phyloP scores from a whole-genome alignment of 37 sponge, comb jelly and placozoan genomes.

The Cladorhizidae sp. region DNA sequence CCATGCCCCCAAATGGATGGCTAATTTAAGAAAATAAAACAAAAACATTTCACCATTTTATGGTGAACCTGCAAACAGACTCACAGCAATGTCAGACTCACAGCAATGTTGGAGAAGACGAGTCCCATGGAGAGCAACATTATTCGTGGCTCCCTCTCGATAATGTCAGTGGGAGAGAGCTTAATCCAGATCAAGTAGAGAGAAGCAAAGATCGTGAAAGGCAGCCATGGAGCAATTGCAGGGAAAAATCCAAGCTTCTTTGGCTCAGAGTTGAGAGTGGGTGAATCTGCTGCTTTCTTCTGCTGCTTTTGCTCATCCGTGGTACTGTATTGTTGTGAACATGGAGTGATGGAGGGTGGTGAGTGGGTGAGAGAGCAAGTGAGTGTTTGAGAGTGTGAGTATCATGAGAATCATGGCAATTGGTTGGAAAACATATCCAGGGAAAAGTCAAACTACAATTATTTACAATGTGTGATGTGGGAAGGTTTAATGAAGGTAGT shows the following conservation, averaged over 20 bases:
- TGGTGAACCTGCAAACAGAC: not conserved
- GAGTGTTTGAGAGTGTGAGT: too few relatives aligned
- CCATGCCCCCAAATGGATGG: too few relatives aligned
- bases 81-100: slow-evolving; percentile 47
- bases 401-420: too few relatives aligned
- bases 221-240: slow-evolving; percentile 48
- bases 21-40: too few relatives aligned
- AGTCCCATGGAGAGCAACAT: slow-evolving; percentile 71
- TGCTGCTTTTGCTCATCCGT: slow-evolving; percentile 13
- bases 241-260: slow-evolving; percentile 3
- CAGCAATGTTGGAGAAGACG: slow-evolving; percentile 83
- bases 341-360: too few relatives aligned
- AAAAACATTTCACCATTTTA: too few relatives aligned
- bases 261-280: not conserved
- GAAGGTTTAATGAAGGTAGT: too few relatives aligned
- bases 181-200: slow-evolving; percentile 53
- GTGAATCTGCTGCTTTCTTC: not conserved
- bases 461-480: too few relatives aligned
- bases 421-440: too few relatives aligned
- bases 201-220: slow-evolving; percentile 34
- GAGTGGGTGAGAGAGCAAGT: too few relatives aligned
- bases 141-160: slow-evolving; percentile 45
- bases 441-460: too few relatives aligned
- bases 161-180: slow-evolving; percentile 51
- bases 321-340: not conserved